A percentile compares a stretch with the other conserved stretches of the same genome.
These are phyloP conservation scores for Netelia inedita DNA, from an alignment of 2,888 invertebrate genomes.

Conservation along the genomic window DNA sequence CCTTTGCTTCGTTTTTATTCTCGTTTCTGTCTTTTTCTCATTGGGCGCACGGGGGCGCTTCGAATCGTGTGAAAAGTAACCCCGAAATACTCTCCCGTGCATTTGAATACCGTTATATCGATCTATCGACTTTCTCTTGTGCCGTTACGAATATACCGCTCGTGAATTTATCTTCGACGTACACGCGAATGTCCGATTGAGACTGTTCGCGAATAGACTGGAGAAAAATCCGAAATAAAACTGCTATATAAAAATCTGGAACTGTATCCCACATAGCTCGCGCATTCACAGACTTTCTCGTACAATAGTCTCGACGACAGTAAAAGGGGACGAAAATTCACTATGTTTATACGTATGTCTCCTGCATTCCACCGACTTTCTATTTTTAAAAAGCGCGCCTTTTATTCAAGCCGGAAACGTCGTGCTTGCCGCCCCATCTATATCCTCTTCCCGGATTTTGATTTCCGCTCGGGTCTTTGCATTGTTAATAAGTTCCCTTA, in stretches of 20 bases:
- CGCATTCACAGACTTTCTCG: slow-evolving; percentile 4
- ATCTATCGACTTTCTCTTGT: slow-evolving; percentile 46
- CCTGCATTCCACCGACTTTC: neutral
- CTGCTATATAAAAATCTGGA: slow-evolving; percentile 37
- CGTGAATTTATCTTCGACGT: neutral
- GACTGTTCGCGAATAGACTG: slow-evolving; percentile 6
- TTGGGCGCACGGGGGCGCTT: too few species aligned
- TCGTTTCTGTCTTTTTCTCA: neutral
- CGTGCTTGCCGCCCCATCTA: slow-evolving; percentile 24
- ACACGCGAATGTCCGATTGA: slow-evolving; percentile 35
- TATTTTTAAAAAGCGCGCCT: slow-evolving; percentile 3
- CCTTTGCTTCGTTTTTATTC: slow-evolving; percentile 6
- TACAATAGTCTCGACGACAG: slow-evolving; percentile 38
- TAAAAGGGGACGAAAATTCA: slow-evolving; percentile 15
- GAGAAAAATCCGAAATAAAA: slow-evolving; percentile 33
- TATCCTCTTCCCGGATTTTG: neutral
- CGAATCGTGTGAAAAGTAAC: too few species aligned
- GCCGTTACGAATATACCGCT: neutral
- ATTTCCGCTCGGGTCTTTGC: slow-evolving; percentile 48
- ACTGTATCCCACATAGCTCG: neutral
- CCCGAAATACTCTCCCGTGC: slow-evolving; percentile 23
- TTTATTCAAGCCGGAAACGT: slow-evolving; percentile 40
- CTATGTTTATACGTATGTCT: slow-evolving; percentile 12
- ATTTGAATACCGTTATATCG: slow-evolving; percentile 53
- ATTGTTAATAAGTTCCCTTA: slow-evolving; percentile 42